A percentile compares a stretch with the other conserved stretches of the same genome.
phyloP scores from a whole-genome alignment of 2,888 invertebrate species.

The Ceraclea dissimilis region DNA sequence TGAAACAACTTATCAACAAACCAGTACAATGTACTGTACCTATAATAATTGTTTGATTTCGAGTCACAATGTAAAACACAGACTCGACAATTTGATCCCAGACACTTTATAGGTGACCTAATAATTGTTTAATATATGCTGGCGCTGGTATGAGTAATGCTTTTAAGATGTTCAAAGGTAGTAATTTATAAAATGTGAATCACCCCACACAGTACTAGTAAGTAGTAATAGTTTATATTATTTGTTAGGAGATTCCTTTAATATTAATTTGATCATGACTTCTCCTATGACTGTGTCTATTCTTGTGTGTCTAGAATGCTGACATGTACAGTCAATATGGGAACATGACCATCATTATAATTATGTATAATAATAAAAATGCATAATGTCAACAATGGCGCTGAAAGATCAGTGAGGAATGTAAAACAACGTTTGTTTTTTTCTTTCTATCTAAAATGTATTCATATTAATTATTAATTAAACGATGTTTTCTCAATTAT shows the following conservation, averaged over 20 bases:
- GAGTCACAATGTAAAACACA: too few relatives aligned
- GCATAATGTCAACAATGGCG: slow-evolving; percentile 2
- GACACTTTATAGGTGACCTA: too few relatives aligned
- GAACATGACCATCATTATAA: background rate
- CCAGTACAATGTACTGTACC: too few relatives aligned
- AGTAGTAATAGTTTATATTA: background rate
- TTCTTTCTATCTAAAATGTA: slow-evolving; percentile 2
- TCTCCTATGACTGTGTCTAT: slow-evolving; percentile 56
- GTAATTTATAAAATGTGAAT: background rate
- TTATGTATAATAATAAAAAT: background rate
- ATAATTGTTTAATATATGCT: too few relatives aligned
- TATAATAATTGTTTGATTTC: too few relatives aligned
- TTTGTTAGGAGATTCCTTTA: background rate
- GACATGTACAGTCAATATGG: slow-evolving; percentile 43
- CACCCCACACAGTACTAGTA: background rate
- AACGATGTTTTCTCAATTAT: background rate
- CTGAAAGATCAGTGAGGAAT: slow-evolving; percentile 18
- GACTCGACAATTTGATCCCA: too few relatives aligned
- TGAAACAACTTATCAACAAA: too few relatives aligned
- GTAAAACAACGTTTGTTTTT: background rate
- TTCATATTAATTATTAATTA: background rate
- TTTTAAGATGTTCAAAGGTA: background rate
- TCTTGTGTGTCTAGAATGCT: slow-evolving; percentile 57
- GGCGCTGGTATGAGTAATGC: background rate
- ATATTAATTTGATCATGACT: background rate